Percentiles rank a stretch among this genome's conserved stretches.
phyloP scores from a whole-genome alignment of 2,888 invertebrate genomes.

The Blera fallax region DNA sequence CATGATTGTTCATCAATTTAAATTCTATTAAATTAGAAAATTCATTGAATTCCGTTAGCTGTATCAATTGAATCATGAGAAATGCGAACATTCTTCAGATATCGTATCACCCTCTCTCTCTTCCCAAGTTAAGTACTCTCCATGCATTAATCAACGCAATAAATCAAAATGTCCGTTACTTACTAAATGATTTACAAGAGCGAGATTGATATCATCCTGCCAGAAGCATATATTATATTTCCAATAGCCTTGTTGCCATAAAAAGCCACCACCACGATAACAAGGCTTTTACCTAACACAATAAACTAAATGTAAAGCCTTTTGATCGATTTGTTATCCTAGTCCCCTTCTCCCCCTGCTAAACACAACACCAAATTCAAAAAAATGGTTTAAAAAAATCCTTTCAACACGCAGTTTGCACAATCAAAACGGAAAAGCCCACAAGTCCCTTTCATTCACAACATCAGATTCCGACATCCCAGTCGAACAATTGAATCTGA shows the following conservation, averaged over 20 bases:
- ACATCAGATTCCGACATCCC: not conserved
- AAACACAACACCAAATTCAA: too few species aligned
- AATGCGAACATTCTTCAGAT: not conserved
- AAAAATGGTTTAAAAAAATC: not conserved
- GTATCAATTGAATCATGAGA: not conserved
- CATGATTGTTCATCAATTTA: not conserved
- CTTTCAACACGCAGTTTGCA: not conserved
- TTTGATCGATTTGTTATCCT: not conserved
- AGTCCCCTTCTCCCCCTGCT: too few species aligned
- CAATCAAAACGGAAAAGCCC: not conserved
- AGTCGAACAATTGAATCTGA: conserved; percentile 44
- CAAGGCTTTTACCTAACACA: not conserved
- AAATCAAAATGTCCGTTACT: conserved; percentile 3
- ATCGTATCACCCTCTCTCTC: not conserved
- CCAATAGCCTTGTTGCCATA: not conserved
- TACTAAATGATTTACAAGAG: not conserved
- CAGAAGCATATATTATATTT: not conserved
- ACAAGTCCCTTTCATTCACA: not conserved
- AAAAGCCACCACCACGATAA: not conserved
- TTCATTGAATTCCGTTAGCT: not conserved
- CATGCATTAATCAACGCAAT: conserved; percentile 5
- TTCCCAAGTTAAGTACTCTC: not conserved
- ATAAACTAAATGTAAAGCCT: not conserved
- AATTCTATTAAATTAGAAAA: not conserved
- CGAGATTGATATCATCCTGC: not conserved